Conservation (phyloP, 2,113 vertebrate species). For the Sphyrna mokarran region DNA sequence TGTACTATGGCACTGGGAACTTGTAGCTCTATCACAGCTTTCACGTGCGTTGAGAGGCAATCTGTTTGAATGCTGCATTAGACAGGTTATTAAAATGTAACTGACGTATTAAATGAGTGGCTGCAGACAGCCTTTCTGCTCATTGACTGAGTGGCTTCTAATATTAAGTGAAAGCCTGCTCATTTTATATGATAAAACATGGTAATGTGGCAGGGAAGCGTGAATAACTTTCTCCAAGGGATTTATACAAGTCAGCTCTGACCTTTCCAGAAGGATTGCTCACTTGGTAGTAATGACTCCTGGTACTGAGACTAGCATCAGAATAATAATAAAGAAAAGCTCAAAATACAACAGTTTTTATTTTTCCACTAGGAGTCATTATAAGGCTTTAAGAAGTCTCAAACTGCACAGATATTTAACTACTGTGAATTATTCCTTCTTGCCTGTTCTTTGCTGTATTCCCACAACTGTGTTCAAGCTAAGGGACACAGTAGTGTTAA, state of each 20-base stretch:
- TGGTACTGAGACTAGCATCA: background rate
- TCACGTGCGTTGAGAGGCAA: background rate
- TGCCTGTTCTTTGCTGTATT: background rate
- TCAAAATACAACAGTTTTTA: conserved; percentile 13
- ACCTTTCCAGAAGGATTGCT: conserved; percentile 27
- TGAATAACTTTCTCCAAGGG: conserved; percentile 34
- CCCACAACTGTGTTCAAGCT: background rate
- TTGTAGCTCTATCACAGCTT: background rate
- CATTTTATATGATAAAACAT: conserved; percentile 36
- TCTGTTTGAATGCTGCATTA: conserved; percentile 25
- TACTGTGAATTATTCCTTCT: background rate
- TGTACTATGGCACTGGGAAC: background rate
- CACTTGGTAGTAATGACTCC: conserved; percentile 9
- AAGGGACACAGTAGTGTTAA: background rate
- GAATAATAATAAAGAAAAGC: conserved; percentile 9
- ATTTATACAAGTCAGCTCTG: conserved; percentile 35
- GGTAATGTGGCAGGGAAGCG: conserved; percentile 27
- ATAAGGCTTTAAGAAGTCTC: background rate
- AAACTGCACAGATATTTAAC: background rate
- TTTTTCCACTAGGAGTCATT: conserved; percentile 17
- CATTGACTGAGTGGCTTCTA: conserved; percentile 34
- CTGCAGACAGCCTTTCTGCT: conserved; percentile 28
- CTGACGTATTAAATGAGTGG: conserved; percentile 30
- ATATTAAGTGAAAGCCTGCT: conserved; percentile 33
- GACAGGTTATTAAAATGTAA: conserved; percentile 36